These are phyloP conservation scores for Mastigias papua DNA, from an alignment of 30 jellyfish, hydroid and myxozoan genomes.

Conservation along the genomic window DNA sequence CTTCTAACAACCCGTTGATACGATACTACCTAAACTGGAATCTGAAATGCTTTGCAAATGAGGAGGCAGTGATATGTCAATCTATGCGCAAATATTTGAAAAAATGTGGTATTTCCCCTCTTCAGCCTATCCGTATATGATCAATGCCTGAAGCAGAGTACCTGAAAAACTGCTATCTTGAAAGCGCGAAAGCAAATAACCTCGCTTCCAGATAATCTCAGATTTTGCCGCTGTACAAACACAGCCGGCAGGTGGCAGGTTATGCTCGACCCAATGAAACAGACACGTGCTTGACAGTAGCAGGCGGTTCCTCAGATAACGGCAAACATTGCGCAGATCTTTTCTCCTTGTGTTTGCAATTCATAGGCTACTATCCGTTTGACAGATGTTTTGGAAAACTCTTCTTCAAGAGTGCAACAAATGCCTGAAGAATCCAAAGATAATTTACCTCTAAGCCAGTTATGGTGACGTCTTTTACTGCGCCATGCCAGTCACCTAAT, in stretches of 20 bases:
- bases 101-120: slow-evolving; percentile 13
- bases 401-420: not conserved
- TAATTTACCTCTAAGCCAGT: too few species aligned
- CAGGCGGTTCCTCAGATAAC: slow-evolving; percentile 74
- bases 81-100: slow-evolving; percentile 23
- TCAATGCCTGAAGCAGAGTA: slow-evolving; percentile 28
- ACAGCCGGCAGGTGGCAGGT: slow-evolving; percentile 79
- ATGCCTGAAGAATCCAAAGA: too few species aligned
- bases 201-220: slow-evolving; percentile 61
- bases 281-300: slow-evolving; percentile 75
- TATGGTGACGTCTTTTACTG: too few species aligned
- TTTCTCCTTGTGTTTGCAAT: slow-evolving; percentile 57
- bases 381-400: slow-evolving; percentile 62
- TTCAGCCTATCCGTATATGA: slow-evolving; percentile 52
- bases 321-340: slow-evolving; percentile 68
- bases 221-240: slow-evolving; percentile 71
- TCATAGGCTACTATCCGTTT: slow-evolving; percentile 64
- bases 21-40: not conserved
- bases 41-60: not conserved
- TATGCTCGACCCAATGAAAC: slow-evolving; percentile 43
- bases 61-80: not conserved
- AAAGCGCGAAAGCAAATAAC: slow-evolving; percentile 48
- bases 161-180: slow-evolving; percentile 46
- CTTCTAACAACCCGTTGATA: too few species aligned
- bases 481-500: too few species aligned